These are phyloP conservation scores for Ctenicera cuprea DNA, from an alignment of 2,888 invertebrate genomes.

Conservation along the genomic window DNA sequence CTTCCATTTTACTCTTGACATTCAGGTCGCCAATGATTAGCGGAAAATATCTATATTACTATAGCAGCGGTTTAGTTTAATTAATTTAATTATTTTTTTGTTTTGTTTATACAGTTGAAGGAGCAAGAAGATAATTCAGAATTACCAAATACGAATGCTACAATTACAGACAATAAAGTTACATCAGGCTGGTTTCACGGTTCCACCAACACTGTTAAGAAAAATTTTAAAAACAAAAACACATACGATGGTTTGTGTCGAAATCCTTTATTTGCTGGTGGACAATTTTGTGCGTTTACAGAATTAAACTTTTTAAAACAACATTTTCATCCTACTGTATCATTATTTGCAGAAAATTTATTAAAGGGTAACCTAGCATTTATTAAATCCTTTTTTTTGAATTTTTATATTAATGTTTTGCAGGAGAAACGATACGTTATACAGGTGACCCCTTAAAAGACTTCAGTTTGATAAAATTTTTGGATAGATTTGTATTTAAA, in stretches of 20 bases:
- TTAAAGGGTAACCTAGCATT: conserved; percentile 76
- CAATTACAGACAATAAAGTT: neutral
- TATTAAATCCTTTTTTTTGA: conserved; percentile 5
- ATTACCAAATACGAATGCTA: no score
- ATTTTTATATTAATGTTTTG: conserved; percentile 44
- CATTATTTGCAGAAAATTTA: conserved; percentile 89
- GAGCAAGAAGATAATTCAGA: neutral
- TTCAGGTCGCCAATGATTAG: no score
- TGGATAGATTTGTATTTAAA: conserved; percentile 96
- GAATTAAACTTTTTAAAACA: conserved; percentile 84
- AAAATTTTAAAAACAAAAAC: conserved; percentile 61
- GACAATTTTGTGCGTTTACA: conserved; percentile 80
- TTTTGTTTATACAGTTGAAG: no score
- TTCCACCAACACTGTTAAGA: conserved; percentile 57
- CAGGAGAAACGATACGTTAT: conserved; percentile 86
- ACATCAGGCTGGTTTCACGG: conserved; percentile 65
- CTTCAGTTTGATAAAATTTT: conserved; percentile 91
- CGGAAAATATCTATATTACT: no score
- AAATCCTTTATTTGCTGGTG: conserved; percentile 91
- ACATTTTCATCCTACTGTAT: conserved; percentile 95
- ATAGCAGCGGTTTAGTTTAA: no score
- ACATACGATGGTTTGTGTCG: conserved; percentile 83
- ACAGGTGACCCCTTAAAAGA: conserved; percentile 96
- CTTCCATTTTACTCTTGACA: no score
- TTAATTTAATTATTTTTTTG: no score